Conservation (phyloP, 2,113 vertebrate species). For the Rhinopomastus cyanomelas region DNA sequence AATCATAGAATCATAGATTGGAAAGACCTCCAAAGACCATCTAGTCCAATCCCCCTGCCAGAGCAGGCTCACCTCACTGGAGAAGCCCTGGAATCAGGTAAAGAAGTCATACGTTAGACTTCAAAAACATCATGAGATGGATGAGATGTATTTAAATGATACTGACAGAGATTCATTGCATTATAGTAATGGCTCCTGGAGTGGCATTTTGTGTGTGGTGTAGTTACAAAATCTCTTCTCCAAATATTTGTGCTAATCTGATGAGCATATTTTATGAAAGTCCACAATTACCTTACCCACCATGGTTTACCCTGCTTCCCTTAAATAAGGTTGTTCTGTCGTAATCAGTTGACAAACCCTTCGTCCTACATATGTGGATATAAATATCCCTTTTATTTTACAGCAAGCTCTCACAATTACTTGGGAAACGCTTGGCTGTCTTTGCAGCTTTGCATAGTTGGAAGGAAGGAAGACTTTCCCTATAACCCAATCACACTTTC, state of each 20-base stretch:
- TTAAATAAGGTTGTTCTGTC: constrained; percentile 53
- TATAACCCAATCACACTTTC: constrained; percentile 51
- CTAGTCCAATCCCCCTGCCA: no score
- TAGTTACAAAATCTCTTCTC: constrained; percentile 11
- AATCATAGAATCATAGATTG: no score
- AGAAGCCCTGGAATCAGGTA: no score
- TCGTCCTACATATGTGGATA: background rate
- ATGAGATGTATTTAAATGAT: background rate
- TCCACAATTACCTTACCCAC: constrained; percentile 40
- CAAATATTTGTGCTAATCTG: background rate
- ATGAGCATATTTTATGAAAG: background rate
- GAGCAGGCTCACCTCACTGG: no score
- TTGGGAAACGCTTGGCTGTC: constrained; percentile 38
- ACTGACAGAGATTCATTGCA: background rate
- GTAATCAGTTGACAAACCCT: constrained; percentile 16
- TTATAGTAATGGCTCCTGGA: background rate
- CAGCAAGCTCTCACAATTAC: constrained; percentile 10
- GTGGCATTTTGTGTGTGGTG: background rate
- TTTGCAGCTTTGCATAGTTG: constrained; percentile 43
- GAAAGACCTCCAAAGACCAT: no score
- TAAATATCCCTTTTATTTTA: no score
- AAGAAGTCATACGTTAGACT: background rate
- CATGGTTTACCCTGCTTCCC: constrained; percentile 8
- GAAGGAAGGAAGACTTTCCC: constrained; percentile 43
- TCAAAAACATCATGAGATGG: background rate